Evolutionary conservation across 2,888 invertebrate genomes (phyloP), one percentile per base, ranked within the genome.

Genomic region (Eremobia ochroleuca): DNA sequence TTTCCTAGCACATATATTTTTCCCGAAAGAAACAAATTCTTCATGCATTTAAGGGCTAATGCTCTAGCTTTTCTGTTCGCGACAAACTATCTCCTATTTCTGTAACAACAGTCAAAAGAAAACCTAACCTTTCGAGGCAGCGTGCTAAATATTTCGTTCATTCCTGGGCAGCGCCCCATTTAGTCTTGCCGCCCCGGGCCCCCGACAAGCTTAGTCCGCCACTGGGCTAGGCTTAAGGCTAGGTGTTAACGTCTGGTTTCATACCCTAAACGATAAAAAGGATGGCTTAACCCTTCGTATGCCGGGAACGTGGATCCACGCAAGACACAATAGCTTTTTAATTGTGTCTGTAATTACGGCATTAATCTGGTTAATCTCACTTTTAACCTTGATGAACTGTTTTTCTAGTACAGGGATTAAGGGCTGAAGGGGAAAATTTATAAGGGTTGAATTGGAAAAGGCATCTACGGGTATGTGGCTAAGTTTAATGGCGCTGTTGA

Each of bases 311-410:
- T n/a, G n/a, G n/a, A n/a, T n/a, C n/a, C n/a, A n/a, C n/a, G n/a
- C n/a, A n/a, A n/a, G n/a, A n/a, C n/a, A n/a, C n/a, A n/a, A n/a
- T n/a, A n/a, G n/a, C n/a, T n/a, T n/a, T n/a, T n/a, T n/a, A n/a
- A n/a, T n/a, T n/a, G n/a, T n/a, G n/a, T n/a, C n/a, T n/a, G n/a
- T n/a, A n/a, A n/a, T n/a, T n/a, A n/a, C n/a, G n/a, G n/a, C n/a
- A n/a, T n/a, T n/a, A n/a, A n/a, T n/a, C n/a, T n/a, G n/a, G n/a
- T n/a, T n/a, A 81, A 76, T 82, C 34, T 28, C 5, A 37, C 64
- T 64, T 40, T 76, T 68, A 85, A 71, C 71, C 71, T 68, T 82
- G 70, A 76, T 59, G 59, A 71, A 76, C n/a, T 62, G 76, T 82
- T 81, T 82, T 59, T 82, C 34, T 74, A 68, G 71, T 34, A n/a